phyloP scores from a whole-genome alignment of 2,888 invertebrate genomes.

The Argyresthia goedartella region DNA sequence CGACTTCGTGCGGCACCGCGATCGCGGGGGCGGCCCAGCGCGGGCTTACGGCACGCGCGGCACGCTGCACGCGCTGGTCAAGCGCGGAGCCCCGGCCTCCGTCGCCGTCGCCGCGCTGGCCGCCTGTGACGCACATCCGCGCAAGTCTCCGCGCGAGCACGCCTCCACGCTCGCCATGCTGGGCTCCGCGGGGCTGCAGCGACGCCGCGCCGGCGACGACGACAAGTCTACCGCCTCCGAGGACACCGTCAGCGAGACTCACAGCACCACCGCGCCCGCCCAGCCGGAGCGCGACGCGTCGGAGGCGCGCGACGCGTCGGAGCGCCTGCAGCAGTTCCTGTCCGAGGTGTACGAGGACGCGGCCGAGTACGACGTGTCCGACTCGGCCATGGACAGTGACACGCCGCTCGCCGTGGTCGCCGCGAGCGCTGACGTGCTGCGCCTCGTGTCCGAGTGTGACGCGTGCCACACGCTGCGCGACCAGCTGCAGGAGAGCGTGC shows the following conservation, averaged over 20 bases:
- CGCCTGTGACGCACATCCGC: conserved; percentile 70
- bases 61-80: conserved; percentile 46
- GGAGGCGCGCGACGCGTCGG: conserved; percentile 40
- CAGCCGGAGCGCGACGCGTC: too few relatives aligned
- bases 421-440: conserved; percentile 50
- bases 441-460: conserved; percentile 54
- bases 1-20: conserved; percentile 54
- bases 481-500: conserved; percentile 36
- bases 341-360: conserved; percentile 57
- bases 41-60: conserved; percentile 57
- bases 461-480: conserved; percentile 51
- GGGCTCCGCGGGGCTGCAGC: conserved; percentile 71
- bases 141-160: conserved; percentile 90
- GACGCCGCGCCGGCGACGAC: conserved; percentile 58
- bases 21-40: conserved; percentile 46
- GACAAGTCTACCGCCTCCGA: conserved; percentile 59
- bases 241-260: conserved; percentile 51
- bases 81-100: conserved; percentile 25
- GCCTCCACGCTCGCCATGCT: conserved; percentile 89
- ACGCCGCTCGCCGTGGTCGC: conserved; percentile 36
- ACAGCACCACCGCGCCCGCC: conserved; percentile 34
- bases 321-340: conserved; percentile 51
- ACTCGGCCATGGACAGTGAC: conserved; percentile 47
- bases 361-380: conserved; percentile 58
- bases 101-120: conserved; percentile 34